Evolutionary conservation across 2,797 vertebrate genomes (phyloP).

Genomic region (Pseudotriccus pelzelni): DNA sequence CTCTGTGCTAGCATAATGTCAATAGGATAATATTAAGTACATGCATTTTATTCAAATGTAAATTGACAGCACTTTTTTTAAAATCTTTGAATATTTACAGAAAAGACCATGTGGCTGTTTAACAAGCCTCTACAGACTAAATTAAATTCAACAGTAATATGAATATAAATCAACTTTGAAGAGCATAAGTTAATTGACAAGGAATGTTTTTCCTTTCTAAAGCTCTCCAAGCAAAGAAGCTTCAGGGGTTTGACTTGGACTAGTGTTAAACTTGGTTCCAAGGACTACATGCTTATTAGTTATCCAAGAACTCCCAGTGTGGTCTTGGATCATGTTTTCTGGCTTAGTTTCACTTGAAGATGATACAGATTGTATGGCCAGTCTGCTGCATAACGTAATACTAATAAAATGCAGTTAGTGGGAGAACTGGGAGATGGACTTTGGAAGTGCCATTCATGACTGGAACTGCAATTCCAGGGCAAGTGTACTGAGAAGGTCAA

Average conservation of each 20-base stretch:
- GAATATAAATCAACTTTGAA: slow-evolving; percentile 24
- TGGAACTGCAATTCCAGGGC: neutral
- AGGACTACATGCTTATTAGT: neutral
- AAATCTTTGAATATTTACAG: slow-evolving; percentile 24
- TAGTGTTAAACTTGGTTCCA: neutral
- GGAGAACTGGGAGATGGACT: neutral
- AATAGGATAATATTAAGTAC: slow-evolving; percentile 53
- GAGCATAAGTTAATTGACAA: neutral
- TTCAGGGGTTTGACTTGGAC: neutral
- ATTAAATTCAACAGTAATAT: slow-evolving; percentile 44
- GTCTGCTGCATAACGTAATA: neutral
- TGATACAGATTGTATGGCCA: neutral
- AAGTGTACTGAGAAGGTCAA: neutral
- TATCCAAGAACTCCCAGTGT: neutral
- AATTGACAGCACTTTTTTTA: neutral
- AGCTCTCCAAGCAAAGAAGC: neutral
- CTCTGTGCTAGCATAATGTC: slow-evolving; percentile 49
- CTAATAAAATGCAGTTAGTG: neutral
- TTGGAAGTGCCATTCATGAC: neutral
- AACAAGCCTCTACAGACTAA: slow-evolving; percentile 1
- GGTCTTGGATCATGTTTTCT: neutral
- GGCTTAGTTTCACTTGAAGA: neutral
- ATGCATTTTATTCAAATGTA: slow-evolving; percentile 46
- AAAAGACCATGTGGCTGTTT: neutral
- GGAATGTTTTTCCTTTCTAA: neutral